These are phyloP conservation scores for Anas flavirostris DNA, from an alignment of 2,797 vertebrate genomes.

Conservation along the genomic window DNA sequence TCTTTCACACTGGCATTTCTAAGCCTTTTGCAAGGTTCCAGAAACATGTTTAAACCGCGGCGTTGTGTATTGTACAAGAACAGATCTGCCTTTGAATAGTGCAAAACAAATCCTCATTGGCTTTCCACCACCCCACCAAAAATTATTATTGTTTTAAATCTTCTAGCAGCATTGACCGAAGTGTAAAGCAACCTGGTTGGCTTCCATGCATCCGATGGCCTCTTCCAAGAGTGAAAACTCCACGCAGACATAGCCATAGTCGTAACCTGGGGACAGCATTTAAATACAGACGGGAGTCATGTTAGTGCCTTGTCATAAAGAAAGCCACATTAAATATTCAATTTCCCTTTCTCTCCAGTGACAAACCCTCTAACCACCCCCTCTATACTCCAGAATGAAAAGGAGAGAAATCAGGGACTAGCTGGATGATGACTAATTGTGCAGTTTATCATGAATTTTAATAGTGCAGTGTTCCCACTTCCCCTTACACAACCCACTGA, in stretches of 20 bases:
- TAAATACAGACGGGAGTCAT: constrained; percentile 99
- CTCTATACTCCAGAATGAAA: constrained; percentile 56
- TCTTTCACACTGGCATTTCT: constrained; percentile 45
- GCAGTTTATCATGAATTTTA: constrained; percentile 51
- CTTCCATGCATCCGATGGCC: constrained; percentile 99
- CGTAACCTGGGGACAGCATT: constrained; percentile 99
- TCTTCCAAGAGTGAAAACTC: constrained; percentile 99
- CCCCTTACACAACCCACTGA: constrained; percentile 24
- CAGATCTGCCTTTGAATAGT: constrained; percentile 67
- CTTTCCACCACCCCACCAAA: constrained; percentile 76
- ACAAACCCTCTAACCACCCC: constrained; percentile 71
- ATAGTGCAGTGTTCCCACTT: constrained; percentile 30
- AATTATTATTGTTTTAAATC: constrained; percentile 71
- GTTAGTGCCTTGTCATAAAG: constrained; percentile 91
- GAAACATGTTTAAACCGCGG: constrained; percentile 50
- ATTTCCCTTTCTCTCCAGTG: constrained; percentile 78
- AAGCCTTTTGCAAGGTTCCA: constrained; percentile 53
- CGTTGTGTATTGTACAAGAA: constrained; percentile 43
- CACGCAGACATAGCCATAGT: constrained; percentile 99
- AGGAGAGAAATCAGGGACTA: constrained; percentile 53
- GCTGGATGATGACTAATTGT: constrained; percentile 53
- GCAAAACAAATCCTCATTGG: constrained; percentile 60
- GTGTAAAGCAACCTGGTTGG: constrained; percentile 99
- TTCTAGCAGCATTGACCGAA: constrained; percentile 90
- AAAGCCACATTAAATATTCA: constrained; percentile 79